phyloP scores from a whole-genome alignment of 2,113 vertebrate genomes.

The Oncorhynchus mykiss region DNA sequence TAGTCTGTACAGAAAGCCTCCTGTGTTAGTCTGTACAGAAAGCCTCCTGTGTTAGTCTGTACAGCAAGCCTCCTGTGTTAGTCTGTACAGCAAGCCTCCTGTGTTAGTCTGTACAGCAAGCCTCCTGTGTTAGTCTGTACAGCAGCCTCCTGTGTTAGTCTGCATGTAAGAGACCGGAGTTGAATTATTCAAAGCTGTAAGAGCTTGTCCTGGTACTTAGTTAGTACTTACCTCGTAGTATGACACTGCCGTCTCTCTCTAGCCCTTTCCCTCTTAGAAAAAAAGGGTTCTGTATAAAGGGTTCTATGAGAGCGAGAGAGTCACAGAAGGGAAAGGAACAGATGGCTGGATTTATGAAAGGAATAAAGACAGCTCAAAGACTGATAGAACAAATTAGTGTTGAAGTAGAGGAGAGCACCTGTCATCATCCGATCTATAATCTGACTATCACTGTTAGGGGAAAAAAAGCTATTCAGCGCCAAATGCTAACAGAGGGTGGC shows the following conservation, averaged over 20 bases:
- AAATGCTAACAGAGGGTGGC: constrained; percentile 12
- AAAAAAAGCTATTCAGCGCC: not conserved
- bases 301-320: too few species aligned
- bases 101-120: too few species aligned
- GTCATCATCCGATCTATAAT: constrained; percentile 8
- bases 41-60: too few species aligned
- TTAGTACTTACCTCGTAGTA: constrained; percentile 17
- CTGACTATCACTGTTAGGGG: too few species aligned
- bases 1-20: too few species aligned
- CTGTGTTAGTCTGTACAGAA: too few species aligned
- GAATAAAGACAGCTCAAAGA: constrained; percentile 23
- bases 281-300: too few species aligned
- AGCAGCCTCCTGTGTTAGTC: not conserved
- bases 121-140: not conserved
- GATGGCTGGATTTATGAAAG: not conserved
- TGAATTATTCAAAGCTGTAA: constrained; percentile 59
- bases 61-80: too few species aligned
- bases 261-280: not conserved
- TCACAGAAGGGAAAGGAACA: not conserved
- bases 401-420: constrained; percentile 4
- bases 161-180: constrained; percentile 16
- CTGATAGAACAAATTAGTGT: constrained; percentile 31
- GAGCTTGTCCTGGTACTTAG: constrained; percentile 23
- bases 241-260: not conserved
- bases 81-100: too few species aligned